Evolutionary conservation across 2,888 invertebrate genomes (phyloP), one percentile per base, ranked within the genome.

Genomic region (Eristalis pertinax): DNA sequence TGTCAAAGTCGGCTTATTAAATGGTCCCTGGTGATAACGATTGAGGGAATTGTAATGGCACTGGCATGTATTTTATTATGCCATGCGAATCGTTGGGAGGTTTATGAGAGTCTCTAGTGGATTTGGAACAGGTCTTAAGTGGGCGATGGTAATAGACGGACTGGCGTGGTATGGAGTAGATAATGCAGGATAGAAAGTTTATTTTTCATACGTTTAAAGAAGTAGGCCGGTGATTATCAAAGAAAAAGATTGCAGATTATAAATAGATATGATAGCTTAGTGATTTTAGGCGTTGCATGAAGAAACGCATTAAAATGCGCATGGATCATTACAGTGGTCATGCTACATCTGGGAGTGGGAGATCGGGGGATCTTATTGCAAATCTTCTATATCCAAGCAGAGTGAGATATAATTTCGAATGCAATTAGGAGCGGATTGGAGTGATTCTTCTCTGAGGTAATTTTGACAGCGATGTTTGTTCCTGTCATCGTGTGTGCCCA

Each of bases 1-100:
- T 41, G 38, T 65, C 65, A 38, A 65, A 65, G 65, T 35, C 65
- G 41, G 65, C 65, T 65, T 65, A 65, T 65, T 65, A 65, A 65
- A 60, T 26, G 60, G 24, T 29, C 60, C 26, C 19, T 19, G 50
- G 19, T 50, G 50, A 50, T 50, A 50, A 50, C 50, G 50, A 50
- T 50, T 50, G 19, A 50, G 19, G 50, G 50, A 50, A 50, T 50
- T 50, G n/a, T 8, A 50, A 38, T 38, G 38, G 13, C 13, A 38
- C 13, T 13, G 38, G 38, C 13, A 13, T 50, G n/a, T 19, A 19
- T 43, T 19, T 19, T 19, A 50, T 19, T 50, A 50, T 19, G 50
- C 50, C 19, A n/a, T 50, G 50, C 19, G 8, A 50, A 19, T n/a
- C 19, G 10, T 8, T 50, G 19, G 50, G 7, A 2, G 50, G 50